Percentiles rank a stretch among this genome's conserved stretches.
phyloP scores from a whole-genome alignment of 2,113 vertebrate species.

The Toxotes chatareus region DNA sequence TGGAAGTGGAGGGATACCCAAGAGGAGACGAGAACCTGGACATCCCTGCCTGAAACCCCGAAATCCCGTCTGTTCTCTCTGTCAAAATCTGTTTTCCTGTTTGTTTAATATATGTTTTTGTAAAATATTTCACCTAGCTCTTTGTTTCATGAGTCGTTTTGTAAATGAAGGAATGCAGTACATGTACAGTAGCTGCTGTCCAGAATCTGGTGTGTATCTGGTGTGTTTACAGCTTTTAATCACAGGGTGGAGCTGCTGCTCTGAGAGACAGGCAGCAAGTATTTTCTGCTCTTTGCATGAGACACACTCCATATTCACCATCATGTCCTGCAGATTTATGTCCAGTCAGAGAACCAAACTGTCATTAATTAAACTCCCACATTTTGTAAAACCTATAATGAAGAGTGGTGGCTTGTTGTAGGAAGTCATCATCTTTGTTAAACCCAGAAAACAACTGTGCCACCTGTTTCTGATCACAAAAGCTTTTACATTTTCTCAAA shows the following conservation, averaged over 20 bases:
- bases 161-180: constrained; percentile 51
- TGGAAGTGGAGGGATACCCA: constrained; percentile 74
- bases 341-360: too few relatives aligned
- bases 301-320: neutral
- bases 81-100: neutral
- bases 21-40: constrained; percentile 70
- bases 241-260: constrained; percentile 18
- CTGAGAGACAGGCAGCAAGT: neutral
- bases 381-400: too few relatives aligned
- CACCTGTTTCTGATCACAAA: too few relatives aligned
- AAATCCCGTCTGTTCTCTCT: neutral
- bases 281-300: neutral
- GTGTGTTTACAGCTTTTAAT: neutral
- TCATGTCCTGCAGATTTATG: neutral
- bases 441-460: too few relatives aligned
- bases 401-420: too few relatives aligned
- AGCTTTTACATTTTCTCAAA: too few relatives aligned
- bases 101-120: constrained; percentile 34
- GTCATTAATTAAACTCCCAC: too few relatives aligned
- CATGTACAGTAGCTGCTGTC: neutral
- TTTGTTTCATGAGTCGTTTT: constrained; percentile 46
- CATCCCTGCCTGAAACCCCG: constrained; percentile 50
- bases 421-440: too few relatives aligned
- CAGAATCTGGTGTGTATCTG: constrained; percentile 1
- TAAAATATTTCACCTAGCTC: constrained; percentile 1